Evolutionary conservation across 2,113 vertebrate species (phyloP).

Genomic region (Anguilla rostrata): DNA sequence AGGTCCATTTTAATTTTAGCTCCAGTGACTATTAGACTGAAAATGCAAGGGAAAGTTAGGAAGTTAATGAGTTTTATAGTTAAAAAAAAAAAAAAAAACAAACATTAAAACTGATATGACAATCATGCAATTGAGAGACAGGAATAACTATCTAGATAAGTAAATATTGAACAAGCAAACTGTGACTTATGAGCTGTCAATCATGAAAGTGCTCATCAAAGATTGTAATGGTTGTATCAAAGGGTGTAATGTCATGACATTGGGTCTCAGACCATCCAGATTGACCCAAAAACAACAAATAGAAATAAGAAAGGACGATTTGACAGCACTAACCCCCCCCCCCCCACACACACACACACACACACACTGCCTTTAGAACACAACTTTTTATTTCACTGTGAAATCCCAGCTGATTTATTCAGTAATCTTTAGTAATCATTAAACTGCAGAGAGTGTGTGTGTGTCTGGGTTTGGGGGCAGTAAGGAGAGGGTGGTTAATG

Average conservation of each 20-base stretch:
- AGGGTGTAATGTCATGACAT: too few relatives aligned
- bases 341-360: too few relatives aligned
- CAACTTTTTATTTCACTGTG: background rate
- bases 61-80: background rate
- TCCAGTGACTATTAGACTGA: background rate
- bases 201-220: background rate
- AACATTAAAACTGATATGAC: background rate
- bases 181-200: background rate
- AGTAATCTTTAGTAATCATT: conserved; percentile 3
- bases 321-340: too few relatives aligned
- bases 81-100: background rate
- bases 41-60: background rate
- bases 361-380: too few relatives aligned
- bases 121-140: background rate
- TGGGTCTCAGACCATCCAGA: too few relatives aligned
- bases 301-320: background rate
- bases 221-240: background rate
- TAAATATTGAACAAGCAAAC: background rate
- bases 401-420: background rate
- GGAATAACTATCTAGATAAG: background rate
- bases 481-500: too few relatives aligned
- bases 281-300: too few relatives aligned
- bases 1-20: background rate
- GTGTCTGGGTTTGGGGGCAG: too few relatives aligned
- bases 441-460: background rate